These are phyloP conservation scores for Eupithecia pulchellata DNA, from an alignment of 2,888 invertebrate genomes.

Conservation along the genomic window DNA sequence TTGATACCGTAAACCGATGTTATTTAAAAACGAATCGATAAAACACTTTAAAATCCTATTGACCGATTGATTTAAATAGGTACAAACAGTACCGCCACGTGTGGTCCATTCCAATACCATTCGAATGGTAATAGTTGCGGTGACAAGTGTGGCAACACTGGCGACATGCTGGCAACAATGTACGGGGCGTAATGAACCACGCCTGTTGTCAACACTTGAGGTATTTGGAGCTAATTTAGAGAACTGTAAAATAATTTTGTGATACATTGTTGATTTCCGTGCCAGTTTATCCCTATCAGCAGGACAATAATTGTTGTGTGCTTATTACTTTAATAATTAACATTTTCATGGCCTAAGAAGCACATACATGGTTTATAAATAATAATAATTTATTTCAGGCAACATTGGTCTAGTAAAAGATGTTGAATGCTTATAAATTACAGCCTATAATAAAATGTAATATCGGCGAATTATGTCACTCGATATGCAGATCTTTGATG, in stretches of 20 bases:
- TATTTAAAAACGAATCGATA: background rate
- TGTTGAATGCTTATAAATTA: too few relatives aligned
- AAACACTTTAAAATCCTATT: background rate
- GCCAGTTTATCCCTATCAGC: background rate
- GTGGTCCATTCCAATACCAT: conserved; percentile 17
- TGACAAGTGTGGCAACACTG: conserved; percentile 8
- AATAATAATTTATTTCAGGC: too few relatives aligned
- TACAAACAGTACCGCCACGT: conserved; percentile 9
- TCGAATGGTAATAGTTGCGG: conserved; percentile 11
- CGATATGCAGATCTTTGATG: too few relatives aligned
- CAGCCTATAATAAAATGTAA: too few relatives aligned
- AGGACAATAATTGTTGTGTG: too few relatives aligned
- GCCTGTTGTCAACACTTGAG: conserved; percentile 23
- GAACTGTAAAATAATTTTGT: background rate
- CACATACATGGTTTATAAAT: background rate
- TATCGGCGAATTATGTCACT: too few relatives aligned
- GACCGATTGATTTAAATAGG: conserved; percentile 1
- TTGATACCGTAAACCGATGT: background rate
- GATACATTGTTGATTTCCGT: background rate
- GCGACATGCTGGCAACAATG: conserved; percentile 18
- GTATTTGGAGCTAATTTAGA: conserved; percentile 21
- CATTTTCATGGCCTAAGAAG: background rate
- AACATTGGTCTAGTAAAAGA: too few relatives aligned
- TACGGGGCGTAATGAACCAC: conserved; percentile 17
- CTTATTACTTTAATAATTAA: too few relatives aligned